phyloP scores from a whole-genome alignment of 2,113 vertebrate species.

The Grantiella picta region DNA sequence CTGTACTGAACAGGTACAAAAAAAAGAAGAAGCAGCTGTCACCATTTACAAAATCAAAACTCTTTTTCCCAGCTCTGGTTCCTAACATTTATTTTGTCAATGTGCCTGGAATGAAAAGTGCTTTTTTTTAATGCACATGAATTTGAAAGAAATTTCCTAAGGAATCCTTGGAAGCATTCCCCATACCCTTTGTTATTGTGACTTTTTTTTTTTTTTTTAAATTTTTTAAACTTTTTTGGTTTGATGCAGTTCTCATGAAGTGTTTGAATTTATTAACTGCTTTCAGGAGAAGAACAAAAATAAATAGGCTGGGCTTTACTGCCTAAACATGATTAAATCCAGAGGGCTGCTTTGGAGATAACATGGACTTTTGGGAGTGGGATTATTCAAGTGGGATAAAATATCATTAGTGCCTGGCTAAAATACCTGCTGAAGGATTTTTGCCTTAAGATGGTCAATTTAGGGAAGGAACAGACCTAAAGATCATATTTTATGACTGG shows the following conservation, averaged over 20 bases:
- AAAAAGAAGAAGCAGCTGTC: not conserved
- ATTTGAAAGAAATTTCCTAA: not conserved
- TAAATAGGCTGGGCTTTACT: not conserved
- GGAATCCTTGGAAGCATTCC: not conserved
- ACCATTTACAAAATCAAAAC: not conserved
- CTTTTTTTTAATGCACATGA: not conserved
- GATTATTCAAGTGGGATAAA: not conserved
- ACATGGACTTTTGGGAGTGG: not conserved
- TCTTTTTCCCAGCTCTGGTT: not conserved
- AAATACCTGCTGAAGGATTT: constrained; percentile 18
- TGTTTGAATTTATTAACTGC: not conserved
- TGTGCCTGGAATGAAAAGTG: not conserved
- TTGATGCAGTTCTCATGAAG: not conserved
- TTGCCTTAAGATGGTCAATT: not conserved
- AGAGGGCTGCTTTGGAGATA: not conserved
- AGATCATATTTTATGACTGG: not conserved
- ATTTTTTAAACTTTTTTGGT: not conserved
- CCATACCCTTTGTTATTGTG: not conserved
- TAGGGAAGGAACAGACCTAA: not conserved
- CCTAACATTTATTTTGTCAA: not conserved
- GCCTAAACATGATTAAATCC: not conserved
- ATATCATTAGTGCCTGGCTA: not conserved
- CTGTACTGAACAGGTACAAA: not conserved
- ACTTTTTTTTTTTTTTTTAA: not conserved
- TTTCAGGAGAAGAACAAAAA: not conserved